These are phyloP conservation scores for Xylophagus ater DNA, from an alignment of 2,888 invertebrate genomes.

Conservation along the genomic window DNA sequence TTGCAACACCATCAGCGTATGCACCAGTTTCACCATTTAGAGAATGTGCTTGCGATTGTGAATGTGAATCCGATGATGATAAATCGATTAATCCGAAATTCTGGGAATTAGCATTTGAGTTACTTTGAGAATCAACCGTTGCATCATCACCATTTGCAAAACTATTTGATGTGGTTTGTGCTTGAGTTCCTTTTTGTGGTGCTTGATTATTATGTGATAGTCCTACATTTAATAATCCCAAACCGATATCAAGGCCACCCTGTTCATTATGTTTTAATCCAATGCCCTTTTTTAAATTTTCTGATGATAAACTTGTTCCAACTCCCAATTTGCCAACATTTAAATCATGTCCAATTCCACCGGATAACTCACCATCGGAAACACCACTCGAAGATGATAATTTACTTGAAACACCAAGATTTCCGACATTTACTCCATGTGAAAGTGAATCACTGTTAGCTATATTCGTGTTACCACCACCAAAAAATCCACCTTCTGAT, in stretches of 20 bases:
- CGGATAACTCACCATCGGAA: constrained; percentile 11
- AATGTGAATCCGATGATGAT: constrained; percentile 25
- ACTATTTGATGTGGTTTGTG: constrained; percentile 20
- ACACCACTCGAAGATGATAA: constrained; percentile 26
- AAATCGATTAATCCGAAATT: constrained; percentile 27
- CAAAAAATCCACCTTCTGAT: constrained; percentile 18
- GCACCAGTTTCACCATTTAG: constrained; percentile 28
- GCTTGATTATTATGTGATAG: constrained; percentile 23
- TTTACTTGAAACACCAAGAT: constrained; percentile 28
- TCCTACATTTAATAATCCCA: constrained; percentile 30
- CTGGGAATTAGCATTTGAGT: constrained; percentile 19
- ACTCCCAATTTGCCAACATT: constrained; percentile 30
- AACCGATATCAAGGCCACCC: constrained; percentile 27
- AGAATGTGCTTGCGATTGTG: constrained; percentile 27
- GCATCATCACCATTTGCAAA: constrained; percentile 25
- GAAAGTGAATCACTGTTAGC: constrained; percentile 26
- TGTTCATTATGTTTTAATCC: constrained; percentile 26
- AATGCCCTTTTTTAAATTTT: constrained; percentile 28
- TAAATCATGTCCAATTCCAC: constrained; percentile 26
- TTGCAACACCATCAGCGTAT: constrained; percentile 23
- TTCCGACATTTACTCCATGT: constrained; percentile 28
- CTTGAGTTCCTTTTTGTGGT: constrained; percentile 24
- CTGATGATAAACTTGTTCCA: constrained; percentile 29
- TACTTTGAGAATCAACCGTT: constrained; percentile 21
- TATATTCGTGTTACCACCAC: constrained; percentile 27